Base-by-base conservation (phyloP, 2,888 invertebrate species). In the Caenorhabditis japonica region DNA sequence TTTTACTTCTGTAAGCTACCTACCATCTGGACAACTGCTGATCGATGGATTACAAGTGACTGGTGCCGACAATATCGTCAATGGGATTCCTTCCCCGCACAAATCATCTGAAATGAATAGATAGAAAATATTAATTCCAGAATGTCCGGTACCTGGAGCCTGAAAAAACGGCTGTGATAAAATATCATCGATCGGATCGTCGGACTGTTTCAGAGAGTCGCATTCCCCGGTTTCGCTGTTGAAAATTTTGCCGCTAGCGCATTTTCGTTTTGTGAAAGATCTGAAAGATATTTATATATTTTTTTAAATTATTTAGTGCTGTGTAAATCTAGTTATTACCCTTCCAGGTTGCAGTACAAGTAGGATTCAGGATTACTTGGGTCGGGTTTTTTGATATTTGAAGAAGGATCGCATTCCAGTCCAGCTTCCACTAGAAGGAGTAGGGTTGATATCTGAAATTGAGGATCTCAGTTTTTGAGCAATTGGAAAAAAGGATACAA, bases 21-120 rank as follows among this genome's bases (percentile, higher is more conserved):
- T 46, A 85, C 85, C 85, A 75, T 85, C 85, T 8, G 86, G 86
- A 69, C 86, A 86, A 68, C 84, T 86, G 70, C 82, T 78, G 41
- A 86, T 85, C 10, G 79, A 76, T 8, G 86, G 86, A 49, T 86
- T 87, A 69, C 86, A 86, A 21, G 78, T 82, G 8, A 86, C 86
- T 7, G 86, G 86, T 0, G 86, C 86, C 13, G 84, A 81, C 13
- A 86, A 76, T 38, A 81, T 83, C 7, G 86, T 86, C 58, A 86
- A 52, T 21, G 86, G 84, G 30, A 84, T 81, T 17, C 86, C 86
- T 4, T 82, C 81, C 8, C 84, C 81, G 53, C 86, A 86, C 36
- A 86, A 76, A 58, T 86, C 86, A 68, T 86, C 86, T 84, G 17
- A 47, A 59, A 38, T 30, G 15, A 53, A 4, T 13, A 21, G 4